phyloP scores from a whole-genome alignment of 2,888 invertebrate genomes.

The Hylaea fasciaria region DNA sequence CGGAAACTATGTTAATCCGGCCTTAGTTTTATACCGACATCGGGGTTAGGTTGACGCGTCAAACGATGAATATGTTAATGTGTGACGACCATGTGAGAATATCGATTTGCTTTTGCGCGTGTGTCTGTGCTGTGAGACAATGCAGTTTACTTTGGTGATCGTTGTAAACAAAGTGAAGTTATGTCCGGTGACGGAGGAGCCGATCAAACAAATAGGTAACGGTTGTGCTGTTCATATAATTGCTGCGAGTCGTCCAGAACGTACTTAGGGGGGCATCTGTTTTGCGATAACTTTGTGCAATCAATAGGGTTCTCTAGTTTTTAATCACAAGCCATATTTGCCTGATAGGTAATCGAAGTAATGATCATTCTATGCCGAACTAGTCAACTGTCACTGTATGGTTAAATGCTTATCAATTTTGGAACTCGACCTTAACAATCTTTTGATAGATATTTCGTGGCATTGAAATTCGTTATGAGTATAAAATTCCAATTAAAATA shows the following conservation, averaged over 20 bases:
- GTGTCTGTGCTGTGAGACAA: slow-evolving; percentile 65
- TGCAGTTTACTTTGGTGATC: slow-evolving; percentile 82
- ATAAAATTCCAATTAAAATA: slow-evolving; percentile 5
- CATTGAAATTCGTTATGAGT: background rate
- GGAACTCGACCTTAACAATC: too few species aligned
- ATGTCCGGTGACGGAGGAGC: slow-evolving; percentile 74
- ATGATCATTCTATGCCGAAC: too few species aligned
- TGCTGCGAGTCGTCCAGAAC: slow-evolving; percentile 3
- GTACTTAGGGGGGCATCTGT: slow-evolving; percentile 3
- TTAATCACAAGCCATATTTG: background rate
- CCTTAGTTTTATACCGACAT: slow-evolving; percentile 73
- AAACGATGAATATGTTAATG: slow-evolving; percentile 74
- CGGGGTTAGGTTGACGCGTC: slow-evolving; percentile 71
- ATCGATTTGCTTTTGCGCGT: slow-evolving; percentile 58
- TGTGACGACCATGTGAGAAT: slow-evolving; percentile 68
- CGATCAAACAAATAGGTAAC: slow-evolving; percentile 73
- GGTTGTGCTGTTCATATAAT: slow-evolving; percentile 21
- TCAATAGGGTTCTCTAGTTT: background rate
- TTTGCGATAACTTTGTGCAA: background rate
- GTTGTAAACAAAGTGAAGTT: slow-evolving; percentile 79
- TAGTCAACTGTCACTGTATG: too few species aligned
- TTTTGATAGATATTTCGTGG: slow-evolving; percentile 9
- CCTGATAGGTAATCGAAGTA: too few species aligned
- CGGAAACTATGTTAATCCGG: slow-evolving; percentile 75
- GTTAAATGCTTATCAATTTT: too few species aligned